Evolutionary conservation across 2,888 invertebrate species (phyloP).

Genomic region (Eucera pruinosa): DNA sequence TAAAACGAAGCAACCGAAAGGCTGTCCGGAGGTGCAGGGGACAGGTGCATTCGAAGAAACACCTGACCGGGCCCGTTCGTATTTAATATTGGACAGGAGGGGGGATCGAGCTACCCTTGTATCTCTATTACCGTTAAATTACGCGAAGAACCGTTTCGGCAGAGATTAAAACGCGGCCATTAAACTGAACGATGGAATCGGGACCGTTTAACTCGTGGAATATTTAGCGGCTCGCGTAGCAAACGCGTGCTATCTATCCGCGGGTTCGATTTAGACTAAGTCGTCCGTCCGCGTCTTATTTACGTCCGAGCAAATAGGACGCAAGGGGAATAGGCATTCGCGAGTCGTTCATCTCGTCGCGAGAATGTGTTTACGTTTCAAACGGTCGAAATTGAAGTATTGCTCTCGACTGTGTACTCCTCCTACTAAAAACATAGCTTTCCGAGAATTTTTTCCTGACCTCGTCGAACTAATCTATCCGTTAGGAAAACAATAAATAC

Average conservation of each 20-base stretch:
- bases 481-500: too few species aligned
- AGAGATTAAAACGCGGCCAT: slow-evolving; percentile 23
- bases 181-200: slow-evolving; percentile 7
- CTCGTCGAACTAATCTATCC: too few species aligned
- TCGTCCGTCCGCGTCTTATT: background rate
- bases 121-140: slow-evolving; percentile 54
- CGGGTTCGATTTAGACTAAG: background rate
- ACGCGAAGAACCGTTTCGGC: slow-evolving; percentile 6
- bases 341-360: background rate
- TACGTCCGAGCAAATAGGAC: background rate
- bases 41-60: slow-evolving; percentile 62
- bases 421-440: too few species aligned
- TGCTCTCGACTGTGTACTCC: too few species aligned
- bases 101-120: slow-evolving; percentile 19
- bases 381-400: too few species aligned
- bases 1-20: slow-evolving; percentile 55
- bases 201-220: background rate
- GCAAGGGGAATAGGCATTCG: too few species aligned
- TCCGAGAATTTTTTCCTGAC: too few species aligned
- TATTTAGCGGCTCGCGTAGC: background rate
- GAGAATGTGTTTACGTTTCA: background rate
- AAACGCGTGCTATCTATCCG: background rate
- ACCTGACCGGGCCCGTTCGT: slow-evolving; percentile 59
- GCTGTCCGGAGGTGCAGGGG: slow-evolving; percentile 39
- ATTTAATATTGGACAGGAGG: background rate